Evolutionary conservation across 2,113 vertebrate genomes (phyloP).

Genomic region (Pterocles orientalis): DNA sequence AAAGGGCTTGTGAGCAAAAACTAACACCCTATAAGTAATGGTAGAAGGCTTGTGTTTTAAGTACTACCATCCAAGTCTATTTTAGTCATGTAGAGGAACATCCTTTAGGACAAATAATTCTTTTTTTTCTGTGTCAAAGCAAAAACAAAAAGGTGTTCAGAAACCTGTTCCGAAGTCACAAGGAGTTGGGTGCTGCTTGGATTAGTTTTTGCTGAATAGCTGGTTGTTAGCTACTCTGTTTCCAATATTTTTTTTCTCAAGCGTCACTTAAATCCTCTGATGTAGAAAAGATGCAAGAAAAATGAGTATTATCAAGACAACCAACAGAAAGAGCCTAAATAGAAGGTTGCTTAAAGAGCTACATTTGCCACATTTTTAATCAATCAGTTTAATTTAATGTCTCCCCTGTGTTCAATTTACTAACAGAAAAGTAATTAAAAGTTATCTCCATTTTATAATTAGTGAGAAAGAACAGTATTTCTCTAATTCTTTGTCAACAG

Average conservation of each 20-base stretch:
- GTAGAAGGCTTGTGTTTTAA: neutral
- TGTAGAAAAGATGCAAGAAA: neutral
- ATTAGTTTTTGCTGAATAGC: neutral
- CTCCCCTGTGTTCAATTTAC: neutral
- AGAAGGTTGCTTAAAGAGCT: neutral
- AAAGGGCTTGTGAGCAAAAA: neutral
- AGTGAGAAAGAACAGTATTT: neutral
- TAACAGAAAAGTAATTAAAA: constrained; percentile 27
- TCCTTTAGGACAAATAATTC: neutral
- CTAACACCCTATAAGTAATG: neutral
- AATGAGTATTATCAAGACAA: neutral
- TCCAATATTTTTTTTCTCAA: neutral
- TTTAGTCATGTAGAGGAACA: neutral
- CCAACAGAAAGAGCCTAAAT: neutral
- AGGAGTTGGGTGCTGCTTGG: neutral
- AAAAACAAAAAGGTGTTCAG: neutral
- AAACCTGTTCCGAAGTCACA: neutral
- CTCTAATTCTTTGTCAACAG: neutral
- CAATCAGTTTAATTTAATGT: neutral
- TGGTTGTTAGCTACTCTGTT: neutral
- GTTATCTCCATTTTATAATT: neutral
- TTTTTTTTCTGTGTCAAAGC: neutral
- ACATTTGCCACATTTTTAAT: neutral
- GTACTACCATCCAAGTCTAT: neutral
- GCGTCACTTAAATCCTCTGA: neutral